Evolutionary conservation across 2,797 vertebrate species (phyloP), one percentile per base, ranked within the genome.

Genomic region (Zenarchopterus dispar): DNA sequence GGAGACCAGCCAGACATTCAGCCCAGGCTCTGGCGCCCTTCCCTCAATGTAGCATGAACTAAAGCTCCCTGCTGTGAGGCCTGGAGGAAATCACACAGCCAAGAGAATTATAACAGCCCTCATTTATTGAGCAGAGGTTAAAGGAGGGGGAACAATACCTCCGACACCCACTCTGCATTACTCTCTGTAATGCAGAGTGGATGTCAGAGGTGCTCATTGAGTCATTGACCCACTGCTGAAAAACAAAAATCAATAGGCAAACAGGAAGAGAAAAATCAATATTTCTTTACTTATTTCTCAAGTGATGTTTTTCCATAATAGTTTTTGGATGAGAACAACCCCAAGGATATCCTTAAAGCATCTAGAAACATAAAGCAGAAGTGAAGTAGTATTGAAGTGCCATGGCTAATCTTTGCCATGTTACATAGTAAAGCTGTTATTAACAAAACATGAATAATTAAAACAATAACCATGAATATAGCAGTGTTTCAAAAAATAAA

Each of bases 1-100:
- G 84, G 84, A 86, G 78, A 73, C 68, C 50, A 21, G 81, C 70
- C 85, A 88, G 84, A 84, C 82, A 87, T 88, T 77, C 74, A 84
- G 47, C 70, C 84, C 74, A 75, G 76, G 76, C 69, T 71, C 75
- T 81, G 87, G 80, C 80, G 71, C 82, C 84, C 80, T 85, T 87
- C 80, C 82, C 72, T 85, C 77, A 71, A 81, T 78, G 70, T 71
- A 80, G 75, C 76, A 47, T 73, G 80, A 79, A 88, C 83, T 88
- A 79, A 54, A 87, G 77, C 71, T 77, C 82, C 83, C 85, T 87
- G 88, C 85, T 86, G 84, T 58, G 81, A 69, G 81, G 90, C 90
- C 88, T 89, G 82, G 73, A 84, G 88, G 80, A 88, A 86, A 89
- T 77, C 75, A 79, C n/a, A 41, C 73, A 75, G 81, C 77, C 73